A percentile compares a stretch with the other conserved stretches of the same genome.
These are phyloP conservation scores for Orthosia cruda DNA, from an alignment of 2,888 invertebrate genomes.

Conservation along the genomic window DNA sequence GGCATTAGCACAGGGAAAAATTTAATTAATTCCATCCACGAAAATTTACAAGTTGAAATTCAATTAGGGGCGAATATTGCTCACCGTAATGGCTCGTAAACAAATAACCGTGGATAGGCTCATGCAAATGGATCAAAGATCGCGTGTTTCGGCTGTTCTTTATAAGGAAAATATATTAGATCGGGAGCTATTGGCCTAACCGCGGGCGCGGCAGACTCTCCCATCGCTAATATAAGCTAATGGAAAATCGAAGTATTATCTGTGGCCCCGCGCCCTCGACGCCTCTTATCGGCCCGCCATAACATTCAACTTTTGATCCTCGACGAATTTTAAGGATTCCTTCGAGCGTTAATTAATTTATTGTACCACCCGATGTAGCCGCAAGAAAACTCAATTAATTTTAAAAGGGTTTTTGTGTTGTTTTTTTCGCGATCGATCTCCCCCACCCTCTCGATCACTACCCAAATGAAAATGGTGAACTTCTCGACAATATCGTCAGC, in stretches of 20 bases:
- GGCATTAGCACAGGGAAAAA: constrained; percentile 81
- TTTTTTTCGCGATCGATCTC: constrained; percentile 87
- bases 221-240: constrained; percentile 90
- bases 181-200: constrained; percentile 82
- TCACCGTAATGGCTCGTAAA: constrained; percentile 86
- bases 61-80: constrained; percentile 87
- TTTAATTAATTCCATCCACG: constrained; percentile 87
- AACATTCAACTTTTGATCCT: constrained; percentile 89
- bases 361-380: constrained; percentile 90
- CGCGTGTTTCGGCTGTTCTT: constrained; percentile 89
- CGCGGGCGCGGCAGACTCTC: constrained; percentile 86
- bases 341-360: constrained; percentile 91
- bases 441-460: constrained; percentile 72
- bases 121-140: constrained; percentile 91
- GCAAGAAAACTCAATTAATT: constrained; percentile 92
- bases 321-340: constrained; percentile 91
- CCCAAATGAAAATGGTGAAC: constrained; percentile 84
- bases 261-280: constrained; percentile 76
- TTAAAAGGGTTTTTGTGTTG: constrained; percentile 92
- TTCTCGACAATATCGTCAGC: constrained; percentile 84
- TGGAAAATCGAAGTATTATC: constrained; percentile 91
- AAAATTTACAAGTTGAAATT: constrained; percentile 88
- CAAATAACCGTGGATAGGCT: constrained; percentile 85
- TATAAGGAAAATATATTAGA: constrained; percentile 90
- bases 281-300: constrained; percentile 73